Evolutionary conservation across 1,140 invertebrate species (phyloP), one percentile per base, ranked within the genome.

Genomic region (Drosophila nigrodunni): DNA sequence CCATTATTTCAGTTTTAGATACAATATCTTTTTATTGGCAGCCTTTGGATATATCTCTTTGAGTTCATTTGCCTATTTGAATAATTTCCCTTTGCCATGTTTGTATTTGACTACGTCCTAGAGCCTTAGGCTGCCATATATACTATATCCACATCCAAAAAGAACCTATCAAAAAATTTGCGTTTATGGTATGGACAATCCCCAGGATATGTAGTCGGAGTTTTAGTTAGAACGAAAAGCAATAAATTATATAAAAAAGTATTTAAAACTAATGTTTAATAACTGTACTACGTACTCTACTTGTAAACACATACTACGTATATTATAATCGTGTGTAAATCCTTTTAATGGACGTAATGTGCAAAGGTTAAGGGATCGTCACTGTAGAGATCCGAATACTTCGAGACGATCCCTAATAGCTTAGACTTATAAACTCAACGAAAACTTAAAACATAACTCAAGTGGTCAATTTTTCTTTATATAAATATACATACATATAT

Each of bases 101-200:
- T 58, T 58, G 30, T 43, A 21, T 44, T 25, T 8, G 39, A 10
- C 58, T 57, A 3, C 25, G 73, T 7, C 13, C 50, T n/a, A 50
- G 49, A 2, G 18, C 18, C 64, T 18, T 13, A 1, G 18, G 44
- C 74, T 70, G 68, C 68, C 52, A 30, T 41, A 41, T 46, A 43
- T 66, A 70, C 11, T 77, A 74, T 64, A 64, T 70, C 30, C 21
- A 67, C 21, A 70, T 69, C 41, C 30, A 57, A 49, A 21, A 52
- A 46, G 30, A 81, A 81, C 74, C 71, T 75, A 87, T 80, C 76
- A 77, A 82, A 79, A 7, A 90, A 90, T 87, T 90, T 90, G 87
- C 87, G 87, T 90, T 90, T 87, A 90, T 80, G 80, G 80, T 90
- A 90, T 89, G 87, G 87, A 90, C 87, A 90, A 90, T 90, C 87